Percentiles rank a stretch among this genome's conserved stretches.
These are phyloP conservation scores for Arenaria interpres DNA, from an alignment of 2,113 vertebrate genomes.

Conservation along the genomic window DNA sequence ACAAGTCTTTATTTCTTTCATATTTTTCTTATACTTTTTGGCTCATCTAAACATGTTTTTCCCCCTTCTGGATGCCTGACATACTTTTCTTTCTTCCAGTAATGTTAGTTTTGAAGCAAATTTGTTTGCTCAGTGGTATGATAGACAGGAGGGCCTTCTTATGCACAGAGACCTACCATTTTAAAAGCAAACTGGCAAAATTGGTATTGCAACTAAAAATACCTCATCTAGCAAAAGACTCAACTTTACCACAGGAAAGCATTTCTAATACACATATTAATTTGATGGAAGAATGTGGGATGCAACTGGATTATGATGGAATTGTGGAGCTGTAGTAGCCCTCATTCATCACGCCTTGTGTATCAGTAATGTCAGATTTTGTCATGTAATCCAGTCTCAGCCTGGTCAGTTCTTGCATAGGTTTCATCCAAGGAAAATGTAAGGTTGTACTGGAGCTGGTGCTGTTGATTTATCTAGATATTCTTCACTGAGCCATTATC, in stretches of 20 bases:
- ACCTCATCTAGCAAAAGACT: background rate
- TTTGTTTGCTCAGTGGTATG: background rate
- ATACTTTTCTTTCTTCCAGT: background rate
- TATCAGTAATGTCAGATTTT: background rate
- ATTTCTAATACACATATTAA: background rate
- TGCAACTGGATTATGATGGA: background rate
- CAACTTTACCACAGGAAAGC: background rate
- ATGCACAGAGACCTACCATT: background rate
- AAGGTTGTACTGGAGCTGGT: background rate
- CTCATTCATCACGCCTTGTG: background rate
- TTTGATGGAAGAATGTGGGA: background rate
- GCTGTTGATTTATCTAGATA: background rate
- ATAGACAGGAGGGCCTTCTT: background rate
- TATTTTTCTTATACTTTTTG: background rate
- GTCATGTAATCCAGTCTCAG: background rate
- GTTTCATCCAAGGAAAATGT: background rate
- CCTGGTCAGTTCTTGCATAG: background rate
- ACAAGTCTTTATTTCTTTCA: background rate
- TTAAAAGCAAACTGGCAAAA: background rate
- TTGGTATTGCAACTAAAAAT: background rate
- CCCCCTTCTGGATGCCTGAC: background rate
- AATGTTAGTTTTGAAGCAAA: background rate
- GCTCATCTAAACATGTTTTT: background rate
- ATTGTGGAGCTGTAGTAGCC: background rate
- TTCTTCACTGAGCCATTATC: background rate